A percentile compares a stretch with the other conserved stretches of the same genome.
Evolutionary conservation across 2,797 vertebrate genomes (phyloP).

Genomic region (Coreius guichenoti): DNA sequence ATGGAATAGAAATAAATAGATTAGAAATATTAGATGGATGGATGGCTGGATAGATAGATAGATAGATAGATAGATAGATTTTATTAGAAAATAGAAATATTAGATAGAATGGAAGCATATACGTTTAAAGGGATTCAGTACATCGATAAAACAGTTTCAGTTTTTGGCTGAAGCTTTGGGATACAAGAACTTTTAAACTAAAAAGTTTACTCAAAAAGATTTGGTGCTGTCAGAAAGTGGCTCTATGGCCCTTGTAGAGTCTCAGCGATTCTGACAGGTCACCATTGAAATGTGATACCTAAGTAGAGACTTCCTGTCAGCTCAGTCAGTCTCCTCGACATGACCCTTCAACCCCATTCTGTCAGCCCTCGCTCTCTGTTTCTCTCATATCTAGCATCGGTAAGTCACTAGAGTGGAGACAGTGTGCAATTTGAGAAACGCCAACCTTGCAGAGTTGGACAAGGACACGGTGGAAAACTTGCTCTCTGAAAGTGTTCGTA

Average conservation of each 20-base stretch:
- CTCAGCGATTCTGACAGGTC: background rate
- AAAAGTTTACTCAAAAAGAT: background rate
- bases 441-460: slow-evolving; percentile 18
- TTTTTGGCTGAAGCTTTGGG: too few species aligned
- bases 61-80: too few species aligned
- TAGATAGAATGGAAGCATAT: background rate
- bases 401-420: slow-evolving; percentile 13
- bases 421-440: slow-evolving; percentile 24
- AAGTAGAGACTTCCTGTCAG: slow-evolving; percentile 24
- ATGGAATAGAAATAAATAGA: too few species aligned
- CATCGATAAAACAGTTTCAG: too few species aligned
- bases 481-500: slow-evolving; percentile 19
- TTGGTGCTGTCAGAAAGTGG: background rate
- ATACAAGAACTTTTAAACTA: background rate
- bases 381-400: slow-evolving; percentile 21
- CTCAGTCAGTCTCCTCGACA: slow-evolving; percentile 20
- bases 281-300: slow-evolving; percentile 25
- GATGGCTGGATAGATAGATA: too few species aligned
- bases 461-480: slow-evolving; percentile 16
- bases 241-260: background rate
- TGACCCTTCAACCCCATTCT: slow-evolving; percentile 38
- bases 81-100: background rate
- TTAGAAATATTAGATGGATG: too few species aligned
- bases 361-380: slow-evolving; percentile 13
- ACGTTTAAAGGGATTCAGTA: background rate